These are phyloP conservation scores for Bergia sp. DNA, from an alignment of 92 coral and sea anemone species.

Conservation along the genomic window DNA sequence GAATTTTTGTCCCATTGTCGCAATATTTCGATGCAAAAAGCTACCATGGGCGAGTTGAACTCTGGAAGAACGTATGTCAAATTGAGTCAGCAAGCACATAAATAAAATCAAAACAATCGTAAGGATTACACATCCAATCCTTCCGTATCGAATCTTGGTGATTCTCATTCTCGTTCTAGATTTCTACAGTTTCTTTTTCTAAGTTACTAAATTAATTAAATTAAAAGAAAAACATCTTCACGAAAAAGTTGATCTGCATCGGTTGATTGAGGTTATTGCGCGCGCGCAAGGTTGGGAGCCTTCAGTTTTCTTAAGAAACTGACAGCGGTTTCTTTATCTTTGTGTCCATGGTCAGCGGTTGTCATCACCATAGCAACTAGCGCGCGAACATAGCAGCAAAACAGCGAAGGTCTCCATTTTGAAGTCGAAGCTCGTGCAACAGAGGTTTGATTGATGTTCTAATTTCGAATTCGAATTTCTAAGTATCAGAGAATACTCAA, in stretches of 20 bases:
- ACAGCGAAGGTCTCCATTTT: conserved; percentile 20
- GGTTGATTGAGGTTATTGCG: neutral
- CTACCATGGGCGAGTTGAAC: conserved; percentile 56
- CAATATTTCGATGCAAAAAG: conserved; percentile 50
- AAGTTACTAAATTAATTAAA: neutral
- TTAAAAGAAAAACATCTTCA: neutral
- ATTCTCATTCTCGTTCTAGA: conserved; percentile 53
- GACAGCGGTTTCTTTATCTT: neutral
- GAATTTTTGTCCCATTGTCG: conserved; percentile 56
- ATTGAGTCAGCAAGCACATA: conserved; percentile 75
- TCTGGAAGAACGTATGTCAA: conserved; percentile 68
- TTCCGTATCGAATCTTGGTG: conserved; percentile 71
- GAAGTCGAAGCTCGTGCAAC: conserved; percentile 26
- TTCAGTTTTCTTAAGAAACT: neutral
- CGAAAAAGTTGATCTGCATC: neutral
- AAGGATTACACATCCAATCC: conserved; percentile 53
- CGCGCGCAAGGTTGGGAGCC: neutral
- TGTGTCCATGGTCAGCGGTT: conserved; percentile 21
- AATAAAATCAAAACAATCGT: conserved; percentile 55
- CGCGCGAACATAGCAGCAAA: conserved; percentile 19
- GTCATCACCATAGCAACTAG: conserved; percentile 34
- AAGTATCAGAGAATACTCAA: too few relatives aligned
- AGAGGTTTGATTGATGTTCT: conserved; percentile 13
- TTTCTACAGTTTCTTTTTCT: neutral
- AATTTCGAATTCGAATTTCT: conserved; percentile 37